Evolutionary conservation across 2,888 invertebrate genomes (phyloP), one percentile per base, ranked within the genome.

Genomic region (Agrochola litura): DNA sequence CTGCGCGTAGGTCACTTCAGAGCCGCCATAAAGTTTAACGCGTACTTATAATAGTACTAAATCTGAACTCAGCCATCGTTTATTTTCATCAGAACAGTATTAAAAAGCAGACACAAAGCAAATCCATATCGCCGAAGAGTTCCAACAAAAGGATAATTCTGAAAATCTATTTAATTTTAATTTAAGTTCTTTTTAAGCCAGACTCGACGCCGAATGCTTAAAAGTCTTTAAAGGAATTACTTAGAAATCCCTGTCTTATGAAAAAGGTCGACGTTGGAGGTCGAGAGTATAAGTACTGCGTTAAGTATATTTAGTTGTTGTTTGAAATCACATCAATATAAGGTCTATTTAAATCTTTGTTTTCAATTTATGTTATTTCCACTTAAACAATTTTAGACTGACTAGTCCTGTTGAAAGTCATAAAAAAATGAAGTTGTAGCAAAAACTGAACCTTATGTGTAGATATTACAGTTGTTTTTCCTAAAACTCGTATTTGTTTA

Each of bases 101-200:
- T 30, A 46, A 25, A 46, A 16, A 30, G 30, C 0, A 68, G 64
- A 73, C n/a, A 37, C 22, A 43, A 30, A 30, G 6, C 19, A 58
- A 65, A 67, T 56, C 19, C 30, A 41, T 16, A 63, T 30, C 0
- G 8, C 49, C 56, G 37, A 43, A 30, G 14, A 64, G 8, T 52
- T 58, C 16, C 4, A 41, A 16, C 10, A 46, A 67, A 67, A 58
- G 5, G n/a, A 65, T 64, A 1, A 37, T n/a, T 61, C 12, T 14
- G 14, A 68, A 60, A 58, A 64, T 52, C 58, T 64, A 30, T 68
- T 68, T 82, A 52, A 82, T 64, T 79, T 22, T 25, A 82, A 67
- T 76, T 41, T n/a, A 79, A 82, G 37, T 75, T 74, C n/a, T 14
- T 64, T 68, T 68, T n/a, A 58, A 82, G 67, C 30, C 54, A 82